Evolutionary conservation across 2,113 vertebrate species (phyloP).

Genomic region (Cololabis saira): DNA sequence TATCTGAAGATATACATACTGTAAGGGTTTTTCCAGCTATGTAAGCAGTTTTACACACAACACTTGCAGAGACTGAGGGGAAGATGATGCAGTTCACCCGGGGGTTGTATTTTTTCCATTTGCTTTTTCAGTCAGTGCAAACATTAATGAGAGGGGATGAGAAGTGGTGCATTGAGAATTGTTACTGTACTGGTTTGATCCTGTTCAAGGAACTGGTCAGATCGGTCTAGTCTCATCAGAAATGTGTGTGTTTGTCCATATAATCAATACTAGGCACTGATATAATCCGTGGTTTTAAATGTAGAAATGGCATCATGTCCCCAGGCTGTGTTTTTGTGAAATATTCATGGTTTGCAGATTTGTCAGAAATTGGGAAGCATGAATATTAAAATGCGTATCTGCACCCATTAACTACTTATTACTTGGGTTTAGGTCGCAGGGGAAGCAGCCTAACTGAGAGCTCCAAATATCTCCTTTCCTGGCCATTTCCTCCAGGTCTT

Average conservation of each 20-base stretch:
- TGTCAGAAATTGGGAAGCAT: too few relatives aligned
- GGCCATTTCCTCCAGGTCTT: too few relatives aligned
- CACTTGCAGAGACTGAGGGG: slow-evolving; percentile 13
- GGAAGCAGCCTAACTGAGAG: too few relatives aligned
- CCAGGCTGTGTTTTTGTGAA: too few relatives aligned
- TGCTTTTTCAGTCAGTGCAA: slow-evolving; percentile 2
- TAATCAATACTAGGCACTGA: too few relatives aligned
- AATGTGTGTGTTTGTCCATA: slow-evolving; percentile 6
- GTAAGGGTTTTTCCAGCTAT: slow-evolving; percentile 19
- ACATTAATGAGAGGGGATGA: slow-evolving; percentile 36
- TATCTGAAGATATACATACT: slow-evolving; percentile 18
- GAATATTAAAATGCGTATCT: too few relatives aligned
- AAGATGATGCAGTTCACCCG: slow-evolving; percentile 29
- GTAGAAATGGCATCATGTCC: too few relatives aligned
- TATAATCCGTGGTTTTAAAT: too few relatives aligned
- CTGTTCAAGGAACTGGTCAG: slow-evolving; percentile 1
- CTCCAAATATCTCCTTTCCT: too few relatives aligned
- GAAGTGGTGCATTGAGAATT: slow-evolving; percentile 27
- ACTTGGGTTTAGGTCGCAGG: too few relatives aligned
- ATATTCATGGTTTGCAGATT: too few relatives aligned
- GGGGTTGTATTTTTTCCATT: slow-evolving; percentile 21
- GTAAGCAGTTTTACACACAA: slow-evolving; percentile 41
- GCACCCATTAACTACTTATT: too few relatives aligned
- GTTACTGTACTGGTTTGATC: slow-evolving; percentile 33
- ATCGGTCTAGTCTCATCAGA: background rate